Conservation (phyloP, 2,113 vertebrate species). For the Phasianus colchicus region DNA sequence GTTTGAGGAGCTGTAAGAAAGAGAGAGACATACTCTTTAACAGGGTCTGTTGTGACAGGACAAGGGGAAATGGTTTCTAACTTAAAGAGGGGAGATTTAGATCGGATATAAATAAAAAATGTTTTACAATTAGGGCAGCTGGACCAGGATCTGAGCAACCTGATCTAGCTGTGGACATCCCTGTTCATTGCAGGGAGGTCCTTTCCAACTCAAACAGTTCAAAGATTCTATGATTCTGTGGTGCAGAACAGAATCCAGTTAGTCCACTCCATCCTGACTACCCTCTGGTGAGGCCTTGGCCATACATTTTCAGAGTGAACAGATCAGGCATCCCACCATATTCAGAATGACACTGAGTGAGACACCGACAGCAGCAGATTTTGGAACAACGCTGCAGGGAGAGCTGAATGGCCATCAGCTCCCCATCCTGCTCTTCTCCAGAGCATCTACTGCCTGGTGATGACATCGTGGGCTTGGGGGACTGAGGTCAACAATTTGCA, state of each 20-base stretch:
- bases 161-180: too few species aligned
- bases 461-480: not conserved
- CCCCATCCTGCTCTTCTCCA: not conserved
- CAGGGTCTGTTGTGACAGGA: too few species aligned
- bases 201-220: too few species aligned
- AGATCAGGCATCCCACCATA: not conserved
- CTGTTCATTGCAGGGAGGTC: too few species aligned
- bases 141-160: too few species aligned
- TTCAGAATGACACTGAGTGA: accelerated
- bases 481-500: not conserved
- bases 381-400: not conserved
- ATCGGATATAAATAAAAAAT: too few species aligned
- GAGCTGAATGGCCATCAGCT: not conserved
- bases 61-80: too few species aligned
- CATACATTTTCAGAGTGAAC: not conserved
- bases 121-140: too few species aligned
- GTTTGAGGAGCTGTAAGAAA: too few species aligned
- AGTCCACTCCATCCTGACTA: not conserved
- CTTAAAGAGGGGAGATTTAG: too few species aligned
- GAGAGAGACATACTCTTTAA: too few species aligned
- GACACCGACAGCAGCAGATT: not conserved
- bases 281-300: not conserved
- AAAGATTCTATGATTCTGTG: too few species aligned
- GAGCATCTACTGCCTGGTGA: not conserved
- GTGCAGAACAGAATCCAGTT: not conserved